A percentile compares a stretch with the other conserved stretches of the same genome.
Evolutionary conservation across 1,140 invertebrate species (phyloP).

Genomic region (Drosophila tropicalis): DNA sequence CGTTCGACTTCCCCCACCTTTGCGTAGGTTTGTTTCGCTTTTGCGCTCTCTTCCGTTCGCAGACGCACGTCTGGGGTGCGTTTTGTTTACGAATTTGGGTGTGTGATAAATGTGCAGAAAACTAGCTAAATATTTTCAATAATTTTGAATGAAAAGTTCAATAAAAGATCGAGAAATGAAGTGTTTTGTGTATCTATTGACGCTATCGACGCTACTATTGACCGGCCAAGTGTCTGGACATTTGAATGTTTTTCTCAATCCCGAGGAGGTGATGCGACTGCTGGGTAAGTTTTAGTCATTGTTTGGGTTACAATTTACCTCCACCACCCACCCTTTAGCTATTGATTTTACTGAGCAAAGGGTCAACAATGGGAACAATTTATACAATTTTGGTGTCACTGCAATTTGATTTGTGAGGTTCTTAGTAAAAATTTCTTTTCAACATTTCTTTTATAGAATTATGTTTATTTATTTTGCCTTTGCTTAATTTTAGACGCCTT

Average conservation of each 20-base stretch:
- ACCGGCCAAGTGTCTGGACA: slow-evolving; percentile 63
- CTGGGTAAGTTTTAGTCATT: slow-evolving; percentile 74
- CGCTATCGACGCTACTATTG: slow-evolving; percentile 54
- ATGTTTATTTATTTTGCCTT: slow-evolving; percentile 70
- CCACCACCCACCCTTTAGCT: slow-evolving; percentile 47
- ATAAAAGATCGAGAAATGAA: slow-evolving; percentile 40
- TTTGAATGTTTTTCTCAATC: slow-evolving; percentile 83
- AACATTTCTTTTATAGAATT: slow-evolving; percentile 36
- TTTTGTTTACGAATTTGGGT: slow-evolving; percentile 75
- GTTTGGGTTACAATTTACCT: slow-evolving; percentile 4
- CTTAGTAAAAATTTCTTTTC: slow-evolving; percentile 40
- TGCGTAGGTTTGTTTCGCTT: slow-evolving; percentile 2
- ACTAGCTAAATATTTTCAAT: slow-evolving; percentile 38
- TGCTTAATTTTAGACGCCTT: slow-evolving; percentile 68
- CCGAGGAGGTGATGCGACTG: slow-evolving; percentile 83
- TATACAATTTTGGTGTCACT: slow-evolving; percentile 48
- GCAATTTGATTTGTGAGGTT: slow-evolving; percentile 43
- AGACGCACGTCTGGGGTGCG: slow-evolving; percentile 34
- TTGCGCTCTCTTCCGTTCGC: slow-evolving; percentile 38
- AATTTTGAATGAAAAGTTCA: slow-evolving; percentile 34
- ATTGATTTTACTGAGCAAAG: slow-evolving; percentile 59
- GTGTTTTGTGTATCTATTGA: slow-evolving; percentile 44
- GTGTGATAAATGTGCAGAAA: slow-evolving; percentile 63
- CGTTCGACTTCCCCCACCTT: neutral
- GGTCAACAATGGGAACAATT: slow-evolving; percentile 41